Conservation (phyloP, 2,888 invertebrate species). For the Megastigmus dorsalis region DNA sequence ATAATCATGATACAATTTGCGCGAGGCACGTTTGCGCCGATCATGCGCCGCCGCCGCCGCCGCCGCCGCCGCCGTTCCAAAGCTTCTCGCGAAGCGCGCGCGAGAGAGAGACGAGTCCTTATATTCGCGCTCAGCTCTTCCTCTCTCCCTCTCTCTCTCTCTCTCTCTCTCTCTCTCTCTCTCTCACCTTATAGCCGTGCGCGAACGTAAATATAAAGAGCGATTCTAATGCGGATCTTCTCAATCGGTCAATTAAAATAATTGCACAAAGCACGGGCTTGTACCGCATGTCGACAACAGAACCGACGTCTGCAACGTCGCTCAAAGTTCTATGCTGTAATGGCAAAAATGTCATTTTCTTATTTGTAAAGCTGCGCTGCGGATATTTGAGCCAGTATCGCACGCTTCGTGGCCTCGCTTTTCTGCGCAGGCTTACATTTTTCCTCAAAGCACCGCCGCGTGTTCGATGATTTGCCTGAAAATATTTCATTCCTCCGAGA, state of each 20-base stretch:
- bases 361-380: too few relatives aligned
- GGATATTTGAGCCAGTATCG: too few relatives aligned
- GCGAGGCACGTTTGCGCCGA: neutral
- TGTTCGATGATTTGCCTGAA: too few relatives aligned
- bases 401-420: too few relatives aligned
- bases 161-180: constrained; percentile 12
- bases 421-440: too few relatives aligned
- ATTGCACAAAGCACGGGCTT: constrained; percentile 35
- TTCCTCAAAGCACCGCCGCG: too few relatives aligned
- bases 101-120: too few relatives aligned
- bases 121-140: too few relatives aligned
- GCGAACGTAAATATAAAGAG: constrained; percentile 27
- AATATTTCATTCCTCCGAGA: too few relatives aligned
- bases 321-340: too few relatives aligned
- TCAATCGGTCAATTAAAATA: constrained; percentile 46
- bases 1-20: constrained; percentile 50
- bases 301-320: neutral
- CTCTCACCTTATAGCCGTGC: neutral
- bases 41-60: too few relatives aligned
- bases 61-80: neutral
- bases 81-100: neutral
- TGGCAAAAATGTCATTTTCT: neutral
- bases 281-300: neutral
- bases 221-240: constrained; percentile 40
- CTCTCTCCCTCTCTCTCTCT: neutral